phyloP scores from a whole-genome alignment of 2,888 invertebrate species.

The Drosophila basisetae region DNA sequence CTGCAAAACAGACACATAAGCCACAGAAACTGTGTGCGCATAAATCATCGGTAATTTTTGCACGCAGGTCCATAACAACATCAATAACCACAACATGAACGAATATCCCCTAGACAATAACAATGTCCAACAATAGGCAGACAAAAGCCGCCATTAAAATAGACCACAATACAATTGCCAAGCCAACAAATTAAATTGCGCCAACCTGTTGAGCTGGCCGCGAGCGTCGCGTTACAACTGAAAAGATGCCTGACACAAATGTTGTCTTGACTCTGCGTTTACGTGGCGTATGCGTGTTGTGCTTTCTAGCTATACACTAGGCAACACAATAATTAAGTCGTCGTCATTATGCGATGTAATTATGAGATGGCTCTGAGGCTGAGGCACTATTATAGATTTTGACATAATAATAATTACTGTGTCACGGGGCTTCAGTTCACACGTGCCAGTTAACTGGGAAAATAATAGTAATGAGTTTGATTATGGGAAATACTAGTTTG shows the following conservation, averaged over 20 bases:
- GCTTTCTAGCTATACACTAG: conserved; percentile 44
- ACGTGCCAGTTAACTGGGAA: conserved; percentile 51
- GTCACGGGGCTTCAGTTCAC: conserved; percentile 32
- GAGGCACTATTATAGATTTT: conserved; percentile 30
- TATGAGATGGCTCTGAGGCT: conserved; percentile 8
- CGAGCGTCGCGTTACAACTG: conserved; percentile 63
- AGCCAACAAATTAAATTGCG: conserved; percentile 28
- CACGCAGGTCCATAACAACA: conserved; percentile 34
- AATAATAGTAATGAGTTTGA: conserved; percentile 5
- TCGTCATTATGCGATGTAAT: conserved; percentile 28
- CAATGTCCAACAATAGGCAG: conserved; percentile 22
- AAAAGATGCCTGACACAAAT: conserved; percentile 26
- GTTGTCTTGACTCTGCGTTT: conserved; percentile 26
- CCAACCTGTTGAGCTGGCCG: conserved; percentile 60
- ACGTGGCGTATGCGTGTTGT: conserved; percentile 70
- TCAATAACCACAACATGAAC: conserved; percentile 24
- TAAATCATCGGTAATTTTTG: conserved; percentile 20
- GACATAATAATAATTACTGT: conserved; percentile 19
- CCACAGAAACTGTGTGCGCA: conserved; percentile 15
- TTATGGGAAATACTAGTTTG: conserved; percentile 1
- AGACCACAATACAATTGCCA: conserved; percentile 48
- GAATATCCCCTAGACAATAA: conserved; percentile 33
- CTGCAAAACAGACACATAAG: not conserved
- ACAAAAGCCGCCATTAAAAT: conserved; percentile 28
- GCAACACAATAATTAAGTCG: conserved; percentile 32